phyloP scores from a whole-genome alignment of 2,113 vertebrate genomes.

The Paralichthys olivaceus region DNA sequence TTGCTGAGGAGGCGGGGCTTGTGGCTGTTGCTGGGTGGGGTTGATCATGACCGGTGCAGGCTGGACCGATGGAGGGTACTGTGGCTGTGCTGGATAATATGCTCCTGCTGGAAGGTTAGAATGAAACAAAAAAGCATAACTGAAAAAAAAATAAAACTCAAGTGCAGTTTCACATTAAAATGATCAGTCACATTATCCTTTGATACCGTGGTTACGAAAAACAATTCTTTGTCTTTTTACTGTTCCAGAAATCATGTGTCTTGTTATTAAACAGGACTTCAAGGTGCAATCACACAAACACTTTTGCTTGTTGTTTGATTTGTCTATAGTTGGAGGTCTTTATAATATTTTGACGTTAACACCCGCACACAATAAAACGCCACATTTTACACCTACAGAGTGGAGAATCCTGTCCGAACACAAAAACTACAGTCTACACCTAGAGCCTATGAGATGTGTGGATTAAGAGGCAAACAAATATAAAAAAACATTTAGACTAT shows the following conservation, averaged over 20 bases:
- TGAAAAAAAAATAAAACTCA: background rate
- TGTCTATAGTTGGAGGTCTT: background rate
- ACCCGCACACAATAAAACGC: background rate
- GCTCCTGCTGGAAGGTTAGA: conserved; percentile 85
- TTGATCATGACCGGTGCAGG: conserved; percentile 90
- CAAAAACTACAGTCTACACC: no score
- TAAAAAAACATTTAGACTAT: no score
- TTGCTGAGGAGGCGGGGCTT: conserved; percentile 79
- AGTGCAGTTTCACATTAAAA: conserved; percentile 1
- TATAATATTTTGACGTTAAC: background rate
- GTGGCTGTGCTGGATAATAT: conserved; percentile 93
- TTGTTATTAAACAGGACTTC: background rate
- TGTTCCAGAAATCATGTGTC: no score
- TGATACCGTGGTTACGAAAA: background rate
- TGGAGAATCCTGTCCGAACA: no score
- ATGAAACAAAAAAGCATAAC: conserved; percentile 22
- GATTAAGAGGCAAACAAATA: no score
- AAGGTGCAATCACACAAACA: no score
- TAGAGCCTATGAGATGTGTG: no score
- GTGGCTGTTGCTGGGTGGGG: conserved; percentile 83
- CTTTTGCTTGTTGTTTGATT: no score
- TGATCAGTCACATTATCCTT: background rate
- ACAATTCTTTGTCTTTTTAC: no score
- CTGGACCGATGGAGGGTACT: conserved; percentile 89
- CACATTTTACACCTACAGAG: background rate